Evolutionary conservation across 2,797 vertebrate species (phyloP), one percentile per base, ranked within the genome.

Genomic region (Tinamus major): DNA sequence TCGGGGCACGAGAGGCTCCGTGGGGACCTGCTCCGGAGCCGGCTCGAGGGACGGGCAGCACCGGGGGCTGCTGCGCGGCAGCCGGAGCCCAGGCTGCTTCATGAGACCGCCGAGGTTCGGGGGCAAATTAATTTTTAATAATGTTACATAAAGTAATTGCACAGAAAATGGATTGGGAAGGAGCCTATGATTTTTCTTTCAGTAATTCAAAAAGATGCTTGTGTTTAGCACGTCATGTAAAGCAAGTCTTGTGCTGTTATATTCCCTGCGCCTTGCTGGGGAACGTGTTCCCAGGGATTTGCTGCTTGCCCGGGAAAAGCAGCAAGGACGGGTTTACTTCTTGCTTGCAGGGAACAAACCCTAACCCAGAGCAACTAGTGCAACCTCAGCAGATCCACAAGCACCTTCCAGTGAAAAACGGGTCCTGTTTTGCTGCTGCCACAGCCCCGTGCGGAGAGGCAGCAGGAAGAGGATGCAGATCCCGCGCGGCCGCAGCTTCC

Each of bases 101-200:
- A 75, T 71, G 91, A 74, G 85, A 59, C 48, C 48, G 53, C 80
- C 8, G 84, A 80, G 92, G 39, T 95, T 90, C 71, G 27, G 81
- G 41, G 88, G 84, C 51, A 94, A 95, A 92, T 96, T 94, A 96
- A 94, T 95, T 93, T 96, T 96, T 94, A 87, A 95, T 93, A 89
- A 90, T 85, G 95, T 95, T 94, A 92, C 95, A 92, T 94, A 94
- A 94, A 96, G 90, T 93, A 93, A 96, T 93, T 93, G 93, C 92
- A 87, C 68, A 59, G 92, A 94, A 85, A 94, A 93, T 68, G 79
- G 83, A 90, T 67, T 64, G 83, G 83, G 93, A 75, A 85, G 48
- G 86, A 92, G 92, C 37, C 90, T 70, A 23, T 15, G 1, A 80
- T 87, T 64, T 67, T 91, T 88, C 90, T 82, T 82, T 82, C 69